Evolutionary conservation across 2,113 vertebrate genomes (phyloP).

Genomic region (Microtus montanus): DNA sequence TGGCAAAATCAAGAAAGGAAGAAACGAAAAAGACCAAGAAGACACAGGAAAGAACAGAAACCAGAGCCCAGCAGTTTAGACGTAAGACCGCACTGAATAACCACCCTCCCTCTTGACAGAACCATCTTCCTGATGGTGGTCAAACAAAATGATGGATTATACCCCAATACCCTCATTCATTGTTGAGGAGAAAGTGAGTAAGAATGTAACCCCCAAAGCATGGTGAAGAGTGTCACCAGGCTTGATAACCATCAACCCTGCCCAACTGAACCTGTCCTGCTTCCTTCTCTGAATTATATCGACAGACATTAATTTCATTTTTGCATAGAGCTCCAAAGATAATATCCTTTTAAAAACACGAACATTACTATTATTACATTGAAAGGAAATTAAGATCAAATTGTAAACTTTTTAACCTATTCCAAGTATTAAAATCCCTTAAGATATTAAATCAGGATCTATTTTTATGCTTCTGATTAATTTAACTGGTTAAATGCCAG

Average conservation of each 20-base stretch:
- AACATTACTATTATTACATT: conserved; percentile 1
- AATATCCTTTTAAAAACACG: background rate
- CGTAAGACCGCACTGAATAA: background rate
- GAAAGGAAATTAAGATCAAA: conserved; percentile 47
- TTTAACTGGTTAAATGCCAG: conserved; percentile 9
- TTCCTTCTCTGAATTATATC: background rate
- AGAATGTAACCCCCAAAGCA: background rate
- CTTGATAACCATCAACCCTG: background rate
- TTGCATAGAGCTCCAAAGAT: background rate
- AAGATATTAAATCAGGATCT: conserved; percentile 1
- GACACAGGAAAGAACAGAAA: background rate
- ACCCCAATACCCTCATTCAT: background rate
- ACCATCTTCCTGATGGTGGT: background rate
- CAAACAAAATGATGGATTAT: background rate
- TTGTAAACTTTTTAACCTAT: background rate
- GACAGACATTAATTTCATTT: background rate
- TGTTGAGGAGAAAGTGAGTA: background rate
- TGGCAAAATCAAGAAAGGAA: conserved; percentile 9
- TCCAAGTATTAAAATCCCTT: conserved; percentile 27
- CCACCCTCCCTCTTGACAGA: background rate
- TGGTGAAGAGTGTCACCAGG: background rate
- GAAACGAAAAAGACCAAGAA: background rate
- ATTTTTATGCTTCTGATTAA: conserved; percentile 24
- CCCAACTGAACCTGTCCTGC: background rate
- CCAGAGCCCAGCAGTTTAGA: background rate